Base-by-base conservation (phyloP, 2,797 vertebrate species). In the Aldrovandia affinis region DNA sequence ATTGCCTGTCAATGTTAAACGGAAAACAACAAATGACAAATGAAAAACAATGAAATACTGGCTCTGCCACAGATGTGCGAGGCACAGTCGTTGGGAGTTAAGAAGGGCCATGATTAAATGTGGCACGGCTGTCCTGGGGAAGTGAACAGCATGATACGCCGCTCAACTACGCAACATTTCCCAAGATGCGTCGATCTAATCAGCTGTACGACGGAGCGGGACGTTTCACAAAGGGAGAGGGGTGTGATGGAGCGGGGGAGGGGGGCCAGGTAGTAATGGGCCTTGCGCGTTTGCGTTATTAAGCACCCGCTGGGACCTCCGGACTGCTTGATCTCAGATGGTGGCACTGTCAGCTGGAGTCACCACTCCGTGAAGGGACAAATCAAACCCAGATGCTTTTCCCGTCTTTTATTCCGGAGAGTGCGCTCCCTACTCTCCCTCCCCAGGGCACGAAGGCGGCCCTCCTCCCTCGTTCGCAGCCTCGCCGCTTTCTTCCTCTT, bases 311-410 rank as follows among this genome's bases (percentile, higher is more conserved):
- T 70, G 81, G 80, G 59, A 82, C 10, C 39, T 61, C 63, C 55
- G 61, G 75, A 68, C 61, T 44, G 77, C 61, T 80, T 54, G 25
- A 25, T 54, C 83, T 82, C 81, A 77, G 73, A 77, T 80, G 61
- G 77, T n/a, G 83, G 36, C 52, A 73, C 70, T 68, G 68, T 86
- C 83, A 83, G 78, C 84, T 88, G 86, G 80, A 85, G 82, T 57
- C 81, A 86, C 15, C 68, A 0, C 80, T 33, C 44, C 82, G 80
- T 86, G 85, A 86, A 85, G 80, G 80, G 85, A 84, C 84, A 82
- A 86, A 88, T 88, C 77, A 15, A 78, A 85, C 85, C 80, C 80
- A 85, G 83, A 85, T 86, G 81, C 70, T 81, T 88, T 78, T 68
- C 80, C 36, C 78, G 20, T 47, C 73, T 47, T 36, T 25, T 15